These are phyloP conservation scores for Liasis olivaceus DNA, from an alignment of 2,797 vertebrate genomes.

Conservation along the genomic window DNA sequence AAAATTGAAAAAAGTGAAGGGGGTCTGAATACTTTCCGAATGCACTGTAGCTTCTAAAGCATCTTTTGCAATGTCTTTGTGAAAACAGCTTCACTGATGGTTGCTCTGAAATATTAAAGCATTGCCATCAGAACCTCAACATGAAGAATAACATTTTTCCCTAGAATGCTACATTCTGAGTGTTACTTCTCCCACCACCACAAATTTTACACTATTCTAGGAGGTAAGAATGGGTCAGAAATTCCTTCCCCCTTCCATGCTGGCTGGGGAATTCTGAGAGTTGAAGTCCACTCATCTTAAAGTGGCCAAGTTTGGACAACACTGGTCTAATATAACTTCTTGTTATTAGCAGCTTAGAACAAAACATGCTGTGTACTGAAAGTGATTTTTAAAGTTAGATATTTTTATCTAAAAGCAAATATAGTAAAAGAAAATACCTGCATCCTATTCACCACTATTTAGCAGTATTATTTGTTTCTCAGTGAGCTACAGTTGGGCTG, in stretches of 20 bases:
- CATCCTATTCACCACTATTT: neutral
- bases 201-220: neutral
- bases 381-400: neutral
- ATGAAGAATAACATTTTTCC: neutral
- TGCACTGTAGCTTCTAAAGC: neutral
- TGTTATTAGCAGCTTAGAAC: neutral
- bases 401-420: slow-evolving; percentile 20
- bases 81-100: neutral
- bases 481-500: neutral
- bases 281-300: too few species aligned
- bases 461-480: neutral
- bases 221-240: neutral
- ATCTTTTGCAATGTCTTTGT: neutral
- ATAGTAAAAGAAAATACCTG: accelerated
- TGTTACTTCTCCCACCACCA: neutral
- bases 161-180: neutral
- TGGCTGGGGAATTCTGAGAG: too few species aligned
- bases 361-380: neutral
- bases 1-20: too few species aligned
- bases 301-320: too few species aligned
- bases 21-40: too few species aligned
- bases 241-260: neutral
- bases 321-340: neutral
- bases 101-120: neutral
- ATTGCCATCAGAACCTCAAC: neutral